Evolutionary conservation across 2,888 invertebrate species (phyloP).

Genomic region (Trissolcus japonicus): DNA sequence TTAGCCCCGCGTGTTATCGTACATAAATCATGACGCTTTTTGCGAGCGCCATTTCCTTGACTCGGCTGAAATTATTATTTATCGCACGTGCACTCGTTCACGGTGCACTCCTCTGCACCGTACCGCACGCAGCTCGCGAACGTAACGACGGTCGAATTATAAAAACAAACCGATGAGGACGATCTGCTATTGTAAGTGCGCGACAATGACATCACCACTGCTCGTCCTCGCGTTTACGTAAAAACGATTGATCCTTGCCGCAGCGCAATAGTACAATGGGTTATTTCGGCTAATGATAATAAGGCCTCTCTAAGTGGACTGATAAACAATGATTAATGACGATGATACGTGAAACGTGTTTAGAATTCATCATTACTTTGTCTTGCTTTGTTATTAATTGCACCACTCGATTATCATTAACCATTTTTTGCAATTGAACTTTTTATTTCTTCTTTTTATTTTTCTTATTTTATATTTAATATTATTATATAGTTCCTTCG

Average conservation of each 20-base stretch:
- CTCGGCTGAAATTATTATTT: constrained; percentile 36
- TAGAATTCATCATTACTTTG: constrained; percentile 11
- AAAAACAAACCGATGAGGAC: constrained; percentile 2
- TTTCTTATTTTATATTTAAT: not conserved
- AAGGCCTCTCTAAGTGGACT: constrained; percentile 12
- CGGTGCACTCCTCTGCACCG: constrained; percentile 20
- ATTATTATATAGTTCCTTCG: too few relatives aligned
- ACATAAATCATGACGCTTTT: too few relatives aligned
- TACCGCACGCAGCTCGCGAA: not conserved
- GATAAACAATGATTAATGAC: constrained; percentile 33
- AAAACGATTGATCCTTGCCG: constrained; percentile 30
- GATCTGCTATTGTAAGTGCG: constrained; percentile 58
- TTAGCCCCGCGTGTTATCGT: too few relatives aligned
- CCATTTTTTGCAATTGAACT: too few relatives aligned
- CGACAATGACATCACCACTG: constrained; percentile 68
- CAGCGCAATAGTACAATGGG: constrained; percentile 31
- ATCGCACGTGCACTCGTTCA: constrained; percentile 20
- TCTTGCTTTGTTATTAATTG: constrained; percentile 5
- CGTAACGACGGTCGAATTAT: constrained; percentile 28
- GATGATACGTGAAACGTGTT: constrained; percentile 14
- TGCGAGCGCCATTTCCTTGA: constrained; percentile 26
- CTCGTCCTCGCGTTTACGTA: too few relatives aligned
- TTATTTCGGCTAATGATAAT: constrained; percentile 50
- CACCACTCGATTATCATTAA: too few relatives aligned
- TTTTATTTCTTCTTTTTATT: not conserved